These are phyloP conservation scores for Nineta flava DNA, from an alignment of 2,888 invertebrate species.

Conservation along the genomic window DNA sequence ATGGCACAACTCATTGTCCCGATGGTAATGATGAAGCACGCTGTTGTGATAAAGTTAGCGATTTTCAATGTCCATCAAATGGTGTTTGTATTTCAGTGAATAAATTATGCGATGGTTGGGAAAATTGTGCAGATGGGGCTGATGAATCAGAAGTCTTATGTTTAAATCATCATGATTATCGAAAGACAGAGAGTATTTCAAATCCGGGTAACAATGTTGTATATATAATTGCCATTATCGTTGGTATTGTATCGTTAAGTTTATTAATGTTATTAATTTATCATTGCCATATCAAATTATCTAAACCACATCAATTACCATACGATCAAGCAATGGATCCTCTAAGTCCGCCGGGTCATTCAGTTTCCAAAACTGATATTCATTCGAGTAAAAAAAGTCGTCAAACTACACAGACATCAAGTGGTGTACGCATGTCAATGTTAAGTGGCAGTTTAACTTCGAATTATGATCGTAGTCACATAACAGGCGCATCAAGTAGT, in stretches of 20 bases:
- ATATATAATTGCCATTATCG: conserved; percentile 37
- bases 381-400: conserved; percentile 19
- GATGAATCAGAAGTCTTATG: conserved; percentile 59
- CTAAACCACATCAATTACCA: conserved; percentile 25
- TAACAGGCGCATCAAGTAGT: conserved; percentile 48
- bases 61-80: conserved; percentile 57
- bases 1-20: conserved; percentile 46
- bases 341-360: conserved; percentile 32
- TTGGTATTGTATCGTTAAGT: conserved; percentile 36
- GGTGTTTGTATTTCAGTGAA: conserved; percentile 53
- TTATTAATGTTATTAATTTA: conserved; percentile 34
- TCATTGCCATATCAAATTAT: conserved; percentile 34
- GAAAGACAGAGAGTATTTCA: conserved; percentile 11
- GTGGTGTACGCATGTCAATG: conserved; percentile 48
- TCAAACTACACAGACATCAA: conserved; percentile 18
- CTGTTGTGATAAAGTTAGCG: conserved; percentile 44
- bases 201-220: conserved; percentile 27
- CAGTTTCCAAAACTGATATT: conserved; percentile 9
- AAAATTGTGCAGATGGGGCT: conserved; percentile 65
- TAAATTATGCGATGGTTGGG: conserved; percentile 58
- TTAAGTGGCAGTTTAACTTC: conserved; percentile 44
- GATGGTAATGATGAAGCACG: conserved; percentile 53
- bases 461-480: conserved; percentile 49
- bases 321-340: conserved; percentile 51
- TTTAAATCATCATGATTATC: conserved; percentile 16